These are phyloP conservation scores for Scyliorhinus canicula DNA, from an alignment of 2,797 vertebrate genomes.

Conservation along the genomic window DNA sequence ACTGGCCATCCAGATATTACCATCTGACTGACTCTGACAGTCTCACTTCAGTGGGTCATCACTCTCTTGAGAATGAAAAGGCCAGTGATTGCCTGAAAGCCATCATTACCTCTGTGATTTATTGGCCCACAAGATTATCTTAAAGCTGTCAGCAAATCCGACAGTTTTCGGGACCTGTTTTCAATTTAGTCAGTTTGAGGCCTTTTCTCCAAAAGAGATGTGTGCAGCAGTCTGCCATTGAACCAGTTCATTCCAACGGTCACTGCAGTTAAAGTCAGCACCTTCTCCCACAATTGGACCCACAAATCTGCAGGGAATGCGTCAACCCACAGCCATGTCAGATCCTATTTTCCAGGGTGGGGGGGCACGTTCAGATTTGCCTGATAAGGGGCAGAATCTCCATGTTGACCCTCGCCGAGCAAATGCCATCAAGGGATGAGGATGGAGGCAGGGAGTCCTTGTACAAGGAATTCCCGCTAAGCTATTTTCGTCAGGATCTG, in stretches of 20 bases:
- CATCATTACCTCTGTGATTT: constrained; percentile 21
- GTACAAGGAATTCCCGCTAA: neutral
- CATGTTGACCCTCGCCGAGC: neutral
- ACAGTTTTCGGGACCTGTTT: neutral
- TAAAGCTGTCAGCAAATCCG: neutral
- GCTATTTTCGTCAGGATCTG: neutral
- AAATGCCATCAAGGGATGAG: neutral
- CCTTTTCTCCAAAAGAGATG: neutral
- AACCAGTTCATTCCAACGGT: neutral
- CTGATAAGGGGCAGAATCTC: neutral
- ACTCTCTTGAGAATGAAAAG: neutral
- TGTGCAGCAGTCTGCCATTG: neutral
- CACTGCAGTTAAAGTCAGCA: neutral
- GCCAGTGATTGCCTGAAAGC: neutral
- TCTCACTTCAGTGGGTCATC: neutral
- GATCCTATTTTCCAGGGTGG: neutral
- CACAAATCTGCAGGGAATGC: neutral
- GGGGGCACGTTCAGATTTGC: neutral
- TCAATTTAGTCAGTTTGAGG: neutral
- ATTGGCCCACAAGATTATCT: neutral
- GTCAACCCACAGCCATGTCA: neutral
- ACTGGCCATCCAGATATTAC: neutral
- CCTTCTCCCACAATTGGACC: neutral
- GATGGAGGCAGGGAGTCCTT: neutral
- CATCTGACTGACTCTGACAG: neutral